phyloP scores from a whole-genome alignment of 2,888 invertebrate species.

The Arctia plantaginis region DNA sequence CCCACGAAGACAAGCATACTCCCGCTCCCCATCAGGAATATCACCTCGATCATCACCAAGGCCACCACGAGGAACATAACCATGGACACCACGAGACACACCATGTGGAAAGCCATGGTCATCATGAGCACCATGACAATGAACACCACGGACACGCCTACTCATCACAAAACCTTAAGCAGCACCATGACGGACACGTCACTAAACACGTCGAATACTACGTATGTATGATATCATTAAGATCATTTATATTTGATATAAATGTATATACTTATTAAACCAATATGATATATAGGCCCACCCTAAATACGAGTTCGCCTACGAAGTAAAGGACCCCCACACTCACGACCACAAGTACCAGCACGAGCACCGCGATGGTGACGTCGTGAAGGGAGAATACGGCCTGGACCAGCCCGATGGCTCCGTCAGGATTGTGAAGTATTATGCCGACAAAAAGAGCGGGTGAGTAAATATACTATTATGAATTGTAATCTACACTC shows the following conservation, averaged over 20 bases:
- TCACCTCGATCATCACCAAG: conserved; percentile 19
- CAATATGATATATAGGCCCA: conserved; percentile 63
- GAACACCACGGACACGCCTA: conserved; percentile 52
- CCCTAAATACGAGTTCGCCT: conserved; percentile 82
- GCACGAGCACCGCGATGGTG: conserved; percentile 65
- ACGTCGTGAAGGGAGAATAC: conserved; percentile 63
- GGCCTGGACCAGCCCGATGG: conserved; percentile 29
- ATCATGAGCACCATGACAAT: conserved; percentile 39
- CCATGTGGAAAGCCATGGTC: conserved; percentile 34
- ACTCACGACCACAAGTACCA: conserved; percentile 85
- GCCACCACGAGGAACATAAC: conserved; percentile 15
- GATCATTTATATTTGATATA: not conserved
- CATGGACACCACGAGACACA: conserved; percentile 38
- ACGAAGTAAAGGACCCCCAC: conserved; percentile 80
- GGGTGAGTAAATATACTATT: conserved; percentile 46
- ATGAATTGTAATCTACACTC: too few species aligned
- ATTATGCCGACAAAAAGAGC: conserved; percentile 76
- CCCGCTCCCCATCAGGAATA: conserved; percentile 9
- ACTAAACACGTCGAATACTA: conserved; percentile 48
- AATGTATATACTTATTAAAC: not conserved
- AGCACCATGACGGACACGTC: conserved; percentile 56
- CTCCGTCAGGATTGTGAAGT: conserved; percentile 68
- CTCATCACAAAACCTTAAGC: conserved; percentile 62
- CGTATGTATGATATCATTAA: conserved; percentile 42
- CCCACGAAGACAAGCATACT: conserved; percentile 34